phyloP scores from a whole-genome alignment of 2,113 vertebrate genomes.

The Mesembrinibis cayennensis region DNA sequence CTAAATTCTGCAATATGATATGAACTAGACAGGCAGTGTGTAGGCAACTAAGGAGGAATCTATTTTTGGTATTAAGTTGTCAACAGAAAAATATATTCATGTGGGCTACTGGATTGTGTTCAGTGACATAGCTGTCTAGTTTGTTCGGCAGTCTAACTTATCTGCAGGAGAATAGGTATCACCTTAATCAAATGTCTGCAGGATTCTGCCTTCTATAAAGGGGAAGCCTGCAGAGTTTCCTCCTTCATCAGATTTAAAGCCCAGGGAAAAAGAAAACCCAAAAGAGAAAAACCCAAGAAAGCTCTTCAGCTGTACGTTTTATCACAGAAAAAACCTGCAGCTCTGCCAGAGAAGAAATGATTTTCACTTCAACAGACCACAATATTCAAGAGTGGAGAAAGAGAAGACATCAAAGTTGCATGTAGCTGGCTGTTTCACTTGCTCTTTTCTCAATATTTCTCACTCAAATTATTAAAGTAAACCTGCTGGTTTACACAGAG shows the following conservation, averaged over 20 bases:
- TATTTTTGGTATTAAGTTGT: constrained; percentile 31
- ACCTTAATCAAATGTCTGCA: not conserved
- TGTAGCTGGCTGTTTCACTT: not conserved
- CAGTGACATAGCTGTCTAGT: not conserved
- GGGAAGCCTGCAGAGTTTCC: not conserved
- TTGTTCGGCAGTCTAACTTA: not conserved
- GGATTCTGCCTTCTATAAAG: not conserved
- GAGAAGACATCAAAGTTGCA: constrained; percentile 24
- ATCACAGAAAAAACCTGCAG: not conserved
- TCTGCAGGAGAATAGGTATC: not conserved
- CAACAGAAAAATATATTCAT: not conserved
- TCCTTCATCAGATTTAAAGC: not conserved
- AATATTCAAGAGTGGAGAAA: not conserved
- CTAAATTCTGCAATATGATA: not conserved
- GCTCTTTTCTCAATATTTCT: not conserved
- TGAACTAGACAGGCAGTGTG: not conserved
- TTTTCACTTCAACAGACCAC: constrained; percentile 8
- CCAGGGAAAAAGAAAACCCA: not conserved
- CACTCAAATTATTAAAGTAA: not conserved
- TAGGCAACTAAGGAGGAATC: not conserved
- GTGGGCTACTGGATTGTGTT: not conserved
- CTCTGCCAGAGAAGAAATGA: not conserved
- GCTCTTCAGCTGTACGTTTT: not conserved
- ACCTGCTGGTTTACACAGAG: not conserved
- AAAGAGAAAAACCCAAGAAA: not conserved